phyloP scores from a whole-genome alignment of 2,888 invertebrate species.

The Timema podura region DNA sequence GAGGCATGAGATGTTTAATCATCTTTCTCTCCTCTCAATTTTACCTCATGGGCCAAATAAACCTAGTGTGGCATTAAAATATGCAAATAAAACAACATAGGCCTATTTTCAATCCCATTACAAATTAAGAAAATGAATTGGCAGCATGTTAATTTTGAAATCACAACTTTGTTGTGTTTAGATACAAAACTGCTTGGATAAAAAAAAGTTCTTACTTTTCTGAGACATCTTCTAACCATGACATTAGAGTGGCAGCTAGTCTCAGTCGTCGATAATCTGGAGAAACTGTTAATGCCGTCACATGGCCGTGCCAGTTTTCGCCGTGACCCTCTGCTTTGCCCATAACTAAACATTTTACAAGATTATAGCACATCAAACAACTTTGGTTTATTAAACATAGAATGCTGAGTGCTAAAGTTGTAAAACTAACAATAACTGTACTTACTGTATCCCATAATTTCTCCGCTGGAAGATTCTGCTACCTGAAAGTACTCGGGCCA shows the following conservation, averaged over 20 bases:
- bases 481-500: constrained; percentile 99
- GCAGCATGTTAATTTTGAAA: too few species aligned
- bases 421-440: constrained; percentile 34
- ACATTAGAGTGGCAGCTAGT: constrained; percentile 90
- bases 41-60: too few species aligned
- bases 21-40: too few species aligned
- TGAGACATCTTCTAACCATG: constrained; percentile 89
- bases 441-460: constrained; percentile 99
- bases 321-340: constrained; percentile 96
- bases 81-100: too few species aligned
- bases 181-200: not conserved
- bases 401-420: not conserved
- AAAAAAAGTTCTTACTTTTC: constrained; percentile 66
- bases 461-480: constrained; percentile 91
- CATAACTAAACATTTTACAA: constrained; percentile 67
- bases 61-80: not conserved
- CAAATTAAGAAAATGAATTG: not conserved
- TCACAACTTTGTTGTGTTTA: too few species aligned
- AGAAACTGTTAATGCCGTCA: constrained; percentile 95
- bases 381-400: constrained; percentile 1
- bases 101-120: not conserved
- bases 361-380: too few species aligned
- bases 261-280: constrained; percentile 91
- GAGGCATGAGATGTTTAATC: too few species aligned
- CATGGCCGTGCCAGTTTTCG: constrained; percentile 99